phyloP scores from a whole-genome alignment of 2,888 invertebrate genomes.

The Torymus tubicola region DNA sequence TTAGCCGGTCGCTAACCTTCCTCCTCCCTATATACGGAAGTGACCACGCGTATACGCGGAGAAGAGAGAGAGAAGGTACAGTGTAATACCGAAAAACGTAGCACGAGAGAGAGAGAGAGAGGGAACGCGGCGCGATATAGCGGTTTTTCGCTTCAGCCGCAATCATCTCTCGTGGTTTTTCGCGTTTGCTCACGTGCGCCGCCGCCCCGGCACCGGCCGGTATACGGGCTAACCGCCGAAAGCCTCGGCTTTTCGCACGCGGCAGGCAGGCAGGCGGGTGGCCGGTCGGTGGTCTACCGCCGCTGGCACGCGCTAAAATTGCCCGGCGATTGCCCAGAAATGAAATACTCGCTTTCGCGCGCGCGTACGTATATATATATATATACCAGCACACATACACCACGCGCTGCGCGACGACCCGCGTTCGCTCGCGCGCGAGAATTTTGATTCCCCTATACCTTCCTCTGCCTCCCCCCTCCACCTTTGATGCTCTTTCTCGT shows the following conservation, averaged over 20 bases:
- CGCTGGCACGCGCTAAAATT: conserved; percentile 70
- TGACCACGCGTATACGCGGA: conserved; percentile 55
- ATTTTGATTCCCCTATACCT: conserved; percentile 26
- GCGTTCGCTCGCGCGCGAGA: conserved; percentile 1
- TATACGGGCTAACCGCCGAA: conserved; percentile 47
- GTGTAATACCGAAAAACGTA: not conserved
- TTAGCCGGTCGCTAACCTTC: conserved; percentile 19
- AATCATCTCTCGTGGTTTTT: conserved; percentile 67
- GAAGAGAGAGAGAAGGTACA: too few relatives aligned
- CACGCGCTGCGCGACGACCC: conserved; percentile 3
- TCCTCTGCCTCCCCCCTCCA: too few relatives aligned
- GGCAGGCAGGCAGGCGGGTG: conserved; percentile 56
- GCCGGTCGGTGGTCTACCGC: conserved; percentile 8
- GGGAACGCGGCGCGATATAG: conserved; percentile 46
- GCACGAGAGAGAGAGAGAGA: not conserved
- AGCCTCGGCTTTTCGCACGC: conserved; percentile 54
- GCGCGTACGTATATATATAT: too few relatives aligned
- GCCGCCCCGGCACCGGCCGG: conserved; percentile 19
- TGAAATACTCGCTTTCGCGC: conserved; percentile 63
- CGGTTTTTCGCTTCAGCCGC: conserved; percentile 68
- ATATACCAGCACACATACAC: too few relatives aligned
- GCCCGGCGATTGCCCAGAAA: conserved; percentile 66
- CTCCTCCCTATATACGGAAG: conserved; percentile 24
- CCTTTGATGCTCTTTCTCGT: too few relatives aligned
- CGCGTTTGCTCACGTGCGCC: conserved; percentile 59